Percentiles rank a stretch among this genome's conserved stretches.
phyloP scores from a whole-genome alignment of 92 coral and sea anemone species.

The Porites cylindrica region DNA sequence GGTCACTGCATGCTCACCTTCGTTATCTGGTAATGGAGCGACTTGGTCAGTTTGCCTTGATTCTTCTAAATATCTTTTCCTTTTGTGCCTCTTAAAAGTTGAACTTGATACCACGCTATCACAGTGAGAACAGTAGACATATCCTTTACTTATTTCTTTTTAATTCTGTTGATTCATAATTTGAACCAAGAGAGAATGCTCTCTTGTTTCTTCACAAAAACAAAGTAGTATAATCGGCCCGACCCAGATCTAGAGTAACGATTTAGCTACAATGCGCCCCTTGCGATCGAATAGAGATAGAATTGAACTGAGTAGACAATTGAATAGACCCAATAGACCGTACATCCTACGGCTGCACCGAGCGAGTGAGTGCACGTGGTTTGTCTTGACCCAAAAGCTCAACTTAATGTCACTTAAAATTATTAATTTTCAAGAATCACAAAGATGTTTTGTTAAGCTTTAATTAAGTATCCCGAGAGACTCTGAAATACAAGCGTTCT shows the following conservation, averaged over 20 bases:
- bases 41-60: slow-evolving; percentile 23
- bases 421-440: too few relatives aligned
- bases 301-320: too few relatives aligned
- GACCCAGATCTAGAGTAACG: too few relatives aligned
- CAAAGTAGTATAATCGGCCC: too few relatives aligned
- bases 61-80: slow-evolving; percentile 43
- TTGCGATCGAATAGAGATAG: too few relatives aligned
- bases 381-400: slow-evolving; percentile 39
- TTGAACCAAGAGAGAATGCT: too few relatives aligned
- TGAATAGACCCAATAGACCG: too few relatives aligned
- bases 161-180: neutral
- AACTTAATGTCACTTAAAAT: slow-evolving; percentile 39
- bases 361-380: slow-evolving; percentile 7
- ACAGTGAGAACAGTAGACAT: slow-evolving; percentile 59
- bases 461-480: neutral
- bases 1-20: neutral
- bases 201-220: too few relatives aligned
- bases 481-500: neutral
- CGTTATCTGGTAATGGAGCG: slow-evolving; percentile 20
- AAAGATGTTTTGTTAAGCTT: too few relatives aligned
- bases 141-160: slow-evolving; percentile 51
- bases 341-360: neutral
- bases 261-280: too few relatives aligned
- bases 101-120: slow-evolving; percentile 60
- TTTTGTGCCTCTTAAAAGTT: slow-evolving; percentile 65